Conservation (phyloP, 2,888 invertebrate genomes). For the Tryphoninae sp. region DNA sequence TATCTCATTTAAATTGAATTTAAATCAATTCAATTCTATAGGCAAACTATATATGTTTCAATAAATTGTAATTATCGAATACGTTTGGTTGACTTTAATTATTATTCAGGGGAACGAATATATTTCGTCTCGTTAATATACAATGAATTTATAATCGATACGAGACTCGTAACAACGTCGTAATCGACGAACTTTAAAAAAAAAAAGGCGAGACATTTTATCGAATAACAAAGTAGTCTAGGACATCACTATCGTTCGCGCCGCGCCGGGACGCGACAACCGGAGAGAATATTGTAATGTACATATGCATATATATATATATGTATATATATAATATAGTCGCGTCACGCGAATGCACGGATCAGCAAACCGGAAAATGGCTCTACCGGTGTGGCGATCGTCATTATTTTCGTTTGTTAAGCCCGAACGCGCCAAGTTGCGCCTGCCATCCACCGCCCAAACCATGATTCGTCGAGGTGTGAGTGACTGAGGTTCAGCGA, state of each 20-base stretch:
- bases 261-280: neutral
- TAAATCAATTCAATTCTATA: too few species aligned
- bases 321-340: neutral
- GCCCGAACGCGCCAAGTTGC: constrained; percentile 35
- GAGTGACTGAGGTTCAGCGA: constrained; percentile 47
- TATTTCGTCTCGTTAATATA: too few species aligned
- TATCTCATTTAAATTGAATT: too few species aligned
- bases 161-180: too few species aligned
- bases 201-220: neutral
- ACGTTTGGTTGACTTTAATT: too few species aligned
- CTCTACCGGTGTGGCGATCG: constrained; percentile 41
- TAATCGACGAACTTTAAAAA: neutral
- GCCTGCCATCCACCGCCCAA: constrained; percentile 11
- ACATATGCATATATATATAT: neutral
- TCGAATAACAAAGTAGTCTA: constrained; percentile 13
- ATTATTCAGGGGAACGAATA: too few species aligned
- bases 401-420: constrained; percentile 64
- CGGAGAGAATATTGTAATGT: constrained; percentile 19
- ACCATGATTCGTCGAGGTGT: constrained; percentile 33
- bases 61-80: too few species aligned
- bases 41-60: too few species aligned
- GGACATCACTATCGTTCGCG: neutral
- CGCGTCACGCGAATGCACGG: constrained; percentile 34
- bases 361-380: constrained; percentile 65
- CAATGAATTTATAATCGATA: too few species aligned